A percentile compares a stretch with the other conserved stretches of the same genome.
phyloP scores from a whole-genome alignment of 2,113 vertebrate genomes.

The Phyllostomus discolor region DNA sequence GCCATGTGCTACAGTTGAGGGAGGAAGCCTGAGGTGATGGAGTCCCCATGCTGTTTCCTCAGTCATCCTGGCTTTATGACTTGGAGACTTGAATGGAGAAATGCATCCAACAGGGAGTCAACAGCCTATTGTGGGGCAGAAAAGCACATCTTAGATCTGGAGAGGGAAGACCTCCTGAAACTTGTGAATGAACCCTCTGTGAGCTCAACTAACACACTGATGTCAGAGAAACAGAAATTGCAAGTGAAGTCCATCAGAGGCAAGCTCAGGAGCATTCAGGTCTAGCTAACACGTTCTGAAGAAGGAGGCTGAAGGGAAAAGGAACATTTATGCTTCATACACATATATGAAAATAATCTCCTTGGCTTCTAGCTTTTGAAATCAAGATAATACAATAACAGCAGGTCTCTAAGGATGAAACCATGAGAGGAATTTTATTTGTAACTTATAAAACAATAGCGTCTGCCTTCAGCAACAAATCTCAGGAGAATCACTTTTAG shows the following conservation, averaged over 20 bases:
- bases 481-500: constrained; percentile 3
- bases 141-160: background rate
- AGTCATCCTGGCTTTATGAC: background rate
- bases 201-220: background rate
- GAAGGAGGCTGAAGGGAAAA: background rate
- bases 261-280: background rate
- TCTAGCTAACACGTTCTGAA: rapidly evolving
- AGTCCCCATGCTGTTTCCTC: background rate
- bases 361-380: background rate
- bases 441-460: constrained; percentile 27
- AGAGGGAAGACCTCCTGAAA: background rate
- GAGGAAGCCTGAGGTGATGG: rapidly evolving
- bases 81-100: background rate
- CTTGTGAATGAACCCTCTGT: background rate
- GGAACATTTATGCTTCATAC: background rate
- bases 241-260: background rate
- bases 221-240: background rate
- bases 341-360: background rate
- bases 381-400: background rate
- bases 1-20: background rate
- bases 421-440: background rate
- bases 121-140: background rate
- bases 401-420: background rate
- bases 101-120: rapidly evolving
- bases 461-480: background rate